A percentile compares a stretch with the other conserved stretches of the same genome.
These are phyloP conservation scores for Himalopsyche tibetana DNA, from an alignment of 2,888 invertebrate species.

Conservation along the genomic window DNA sequence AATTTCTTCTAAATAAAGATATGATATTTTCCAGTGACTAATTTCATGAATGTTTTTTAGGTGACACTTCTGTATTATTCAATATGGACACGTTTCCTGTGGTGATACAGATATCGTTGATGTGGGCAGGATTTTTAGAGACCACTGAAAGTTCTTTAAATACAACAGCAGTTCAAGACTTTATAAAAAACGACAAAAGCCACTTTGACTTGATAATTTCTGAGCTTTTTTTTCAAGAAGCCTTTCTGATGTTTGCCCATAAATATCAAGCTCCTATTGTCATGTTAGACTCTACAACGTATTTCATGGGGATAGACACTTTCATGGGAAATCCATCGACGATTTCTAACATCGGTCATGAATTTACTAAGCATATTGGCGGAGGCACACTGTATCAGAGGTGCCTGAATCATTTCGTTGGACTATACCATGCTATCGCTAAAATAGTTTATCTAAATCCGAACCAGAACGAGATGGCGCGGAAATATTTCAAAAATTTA, in stretches of 20 bases:
- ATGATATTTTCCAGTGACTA: too few relatives aligned
- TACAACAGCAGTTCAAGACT: slow-evolving; percentile 49
- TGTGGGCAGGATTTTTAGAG: background rate
- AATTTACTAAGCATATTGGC: slow-evolving; percentile 69
- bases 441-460: slow-evolving; percentile 69
- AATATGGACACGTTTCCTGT: background rate
- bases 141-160: slow-evolving; percentile 53
- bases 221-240: slow-evolving; percentile 67
- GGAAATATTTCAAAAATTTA: slow-evolving; percentile 69
- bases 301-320: slow-evolving; percentile 70
- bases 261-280: slow-evolving; percentile 66
- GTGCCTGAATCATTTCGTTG: slow-evolving; percentile 70
- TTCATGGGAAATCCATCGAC: slow-evolving; percentile 74
- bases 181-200: slow-evolving; percentile 62
- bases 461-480: slow-evolving; percentile 69
- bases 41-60: background rate
- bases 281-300: slow-evolving; percentile 65
- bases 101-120: background rate
- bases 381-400: slow-evolving; percentile 73
- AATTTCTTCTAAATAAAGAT: too few relatives aligned
- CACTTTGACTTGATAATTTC: slow-evolving; percentile 67
- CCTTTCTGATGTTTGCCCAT: slow-evolving; percentile 67
- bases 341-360: slow-evolving; percentile 74
- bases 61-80: background rate
- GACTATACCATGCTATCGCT: slow-evolving; percentile 69